A percentile compares a stretch with the other conserved stretches of the same genome.
Conservation (phyloP, 2,888 invertebrate species). For the Drosophila melanocephala region DNA sequence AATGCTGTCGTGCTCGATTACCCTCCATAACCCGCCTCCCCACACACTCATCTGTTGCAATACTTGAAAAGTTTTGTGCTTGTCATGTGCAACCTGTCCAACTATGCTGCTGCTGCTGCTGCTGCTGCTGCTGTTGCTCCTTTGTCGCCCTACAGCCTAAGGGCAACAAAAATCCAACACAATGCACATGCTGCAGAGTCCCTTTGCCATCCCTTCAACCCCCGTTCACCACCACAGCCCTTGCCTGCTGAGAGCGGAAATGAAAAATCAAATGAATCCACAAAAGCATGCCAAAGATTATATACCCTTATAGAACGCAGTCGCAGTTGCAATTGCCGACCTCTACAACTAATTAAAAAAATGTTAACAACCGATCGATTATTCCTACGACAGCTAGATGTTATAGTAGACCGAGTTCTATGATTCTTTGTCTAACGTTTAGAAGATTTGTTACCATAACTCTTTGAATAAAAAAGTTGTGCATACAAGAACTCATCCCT, state of each 20-base stretch:
- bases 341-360: not conserved
- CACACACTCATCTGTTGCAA: slow-evolving; percentile 32
- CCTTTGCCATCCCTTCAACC: not conserved
- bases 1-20: slow-evolving; percentile 75
- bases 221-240: not conserved
- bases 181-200: slow-evolving; percentile 67
- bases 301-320: not conserved
- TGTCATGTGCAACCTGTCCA: slow-evolving; percentile 78
- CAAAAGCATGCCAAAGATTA: not conserved
- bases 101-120: slow-evolving; percentile 45
- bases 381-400: not conserved
- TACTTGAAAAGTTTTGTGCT: slow-evolving; percentile 73
- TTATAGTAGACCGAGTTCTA: not conserved
- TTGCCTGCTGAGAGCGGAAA: slow-evolving; percentile 58
- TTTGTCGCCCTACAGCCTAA: slow-evolving; percentile 61
- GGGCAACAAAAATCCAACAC: slow-evolving; percentile 74
- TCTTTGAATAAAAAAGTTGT: no score
- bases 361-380: not conserved
- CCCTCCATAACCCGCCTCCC: slow-evolving; percentile 34
- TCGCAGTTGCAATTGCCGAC: not conserved
- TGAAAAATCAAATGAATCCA: slow-evolving; percentile 75
- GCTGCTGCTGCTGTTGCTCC: slow-evolving; percentile 20
- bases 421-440: no score
- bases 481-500: no score
- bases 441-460: no score